Base-by-base conservation (phyloP, 2,113 vertebrate species). In the Thunnus maccoyii region DNA sequence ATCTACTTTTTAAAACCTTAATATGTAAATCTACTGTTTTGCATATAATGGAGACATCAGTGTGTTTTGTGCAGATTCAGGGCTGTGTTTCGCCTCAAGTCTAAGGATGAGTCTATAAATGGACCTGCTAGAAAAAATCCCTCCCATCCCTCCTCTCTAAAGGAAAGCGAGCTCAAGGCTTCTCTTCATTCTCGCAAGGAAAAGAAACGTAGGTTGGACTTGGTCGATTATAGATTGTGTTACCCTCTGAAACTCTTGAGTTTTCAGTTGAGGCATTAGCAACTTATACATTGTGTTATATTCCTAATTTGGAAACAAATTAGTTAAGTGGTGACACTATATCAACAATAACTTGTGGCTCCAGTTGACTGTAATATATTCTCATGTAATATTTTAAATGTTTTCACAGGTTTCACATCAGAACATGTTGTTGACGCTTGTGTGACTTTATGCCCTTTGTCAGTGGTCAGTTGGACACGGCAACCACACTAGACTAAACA, bases 321-420 rank as follows among this genome's bases (percentile, higher is more conserved):
- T 2, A 44, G 20, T 52, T 41, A 10, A 58, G 5, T 15, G 17
- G 16, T 56, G 4, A 36, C 4, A 48, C 17, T 50, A 12, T 17
- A 50, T 22, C 18, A 60, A 32, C 22, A 58, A 48, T 30, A 30
- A 20, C 3, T 22, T 11, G 1, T 51, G 57, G 14, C 9, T 41
- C 4, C 36, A 2, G 10, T 61, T 73, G 17, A 41, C 18, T 50
- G 50, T 44, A 6, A 56, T 4, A 57, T 55, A 30, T 64, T 55
- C 22, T 54, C 16, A 60, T 9, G 65, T 60, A 58, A 27, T 55
- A 41, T 41, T 41, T 16, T 55, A 4, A 7, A 4, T 57, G 16
- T 44, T 18, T 61, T 44, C 46, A 10, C 73, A 77, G 67, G 60
- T 61, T 77, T 60, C 22, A 77, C 25, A 83, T 72, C 3, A 55